These are phyloP conservation scores for Sipha flava DNA, from an alignment of 1,140 invertebrate species.

Conservation along the genomic window DNA sequence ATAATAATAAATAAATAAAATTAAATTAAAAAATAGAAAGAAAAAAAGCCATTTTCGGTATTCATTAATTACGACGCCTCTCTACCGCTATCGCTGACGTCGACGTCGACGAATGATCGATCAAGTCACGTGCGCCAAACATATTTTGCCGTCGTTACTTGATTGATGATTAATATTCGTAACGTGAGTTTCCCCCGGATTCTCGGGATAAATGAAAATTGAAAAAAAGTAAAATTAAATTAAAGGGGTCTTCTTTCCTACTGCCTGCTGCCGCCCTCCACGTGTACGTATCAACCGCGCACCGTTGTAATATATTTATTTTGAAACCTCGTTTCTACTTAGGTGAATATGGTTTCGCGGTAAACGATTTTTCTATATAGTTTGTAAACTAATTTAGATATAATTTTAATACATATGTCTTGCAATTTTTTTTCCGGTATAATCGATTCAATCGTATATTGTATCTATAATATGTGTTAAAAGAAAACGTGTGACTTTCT, in stretches of 20 bases:
- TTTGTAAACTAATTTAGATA: no score
- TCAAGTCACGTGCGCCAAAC: neutral
- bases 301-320: no score
- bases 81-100: neutral
- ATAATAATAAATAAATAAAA: no score
- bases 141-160: neutral
- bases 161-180: slow-evolving; percentile 9
- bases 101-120: neutral
- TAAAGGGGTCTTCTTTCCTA: neutral
- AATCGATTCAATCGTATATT: no score
- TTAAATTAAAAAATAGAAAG: neutral
- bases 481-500: no score
- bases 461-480: no score
- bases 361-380: neutral
- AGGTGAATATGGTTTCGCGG: neutral
- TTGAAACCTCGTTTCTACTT: neutral
- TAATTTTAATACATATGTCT: no score
- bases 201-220: neutral
- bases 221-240: neutral
- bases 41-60: neutral
- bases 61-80: neutral
- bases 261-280: neutral
- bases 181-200: neutral
- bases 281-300: no score
- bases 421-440: no score